phyloP scores from a whole-genome alignment of 2,888 invertebrate species.

The Bellardia pandia region DNA sequence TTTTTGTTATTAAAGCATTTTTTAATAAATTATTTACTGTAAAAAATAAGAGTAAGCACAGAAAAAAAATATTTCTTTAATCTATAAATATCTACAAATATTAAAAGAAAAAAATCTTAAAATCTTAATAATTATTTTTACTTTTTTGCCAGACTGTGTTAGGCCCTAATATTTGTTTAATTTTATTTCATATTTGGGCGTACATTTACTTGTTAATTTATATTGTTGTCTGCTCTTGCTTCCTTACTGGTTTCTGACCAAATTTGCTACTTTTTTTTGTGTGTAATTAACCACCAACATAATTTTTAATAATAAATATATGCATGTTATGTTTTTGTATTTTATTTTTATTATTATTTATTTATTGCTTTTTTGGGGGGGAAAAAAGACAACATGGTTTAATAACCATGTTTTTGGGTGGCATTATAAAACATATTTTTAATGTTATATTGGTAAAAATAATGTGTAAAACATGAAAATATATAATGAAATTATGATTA shows the following conservation, averaged over 20 bases:
- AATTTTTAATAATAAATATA: slow-evolving; percentile 63
- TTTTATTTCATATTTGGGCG: slow-evolving; percentile 66
- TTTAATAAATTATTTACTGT: slow-evolving; percentile 46
- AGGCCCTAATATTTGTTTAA: slow-evolving; percentile 21
- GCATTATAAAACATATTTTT: slow-evolving; percentile 3
- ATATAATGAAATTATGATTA: no score
- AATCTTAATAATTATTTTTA: no score
- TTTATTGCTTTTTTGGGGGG: slow-evolving; percentile 14
- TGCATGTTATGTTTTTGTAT: slow-evolving; percentile 38
- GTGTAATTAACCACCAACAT: slow-evolving; percentile 72
- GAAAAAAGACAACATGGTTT: slow-evolving; percentile 8
- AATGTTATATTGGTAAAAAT: no score
- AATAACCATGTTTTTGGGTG: slow-evolving; percentile 49
- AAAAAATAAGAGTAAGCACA: neutral
- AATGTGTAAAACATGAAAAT: no score
- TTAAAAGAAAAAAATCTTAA: no score
- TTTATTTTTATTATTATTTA: slow-evolving; percentile 24
- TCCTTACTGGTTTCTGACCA: neutral
- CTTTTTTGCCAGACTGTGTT: neutral
- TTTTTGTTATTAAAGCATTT: neutral
- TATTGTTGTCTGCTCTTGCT: slow-evolving; percentile 16
- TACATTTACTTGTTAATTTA: slow-evolving; percentile 1
- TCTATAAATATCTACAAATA: no score
- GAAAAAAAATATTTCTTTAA: no score
- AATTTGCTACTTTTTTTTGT: neutral